phyloP scores from a whole-genome alignment of 2,888 invertebrate species.

The Ophion obscuratus region DNA sequence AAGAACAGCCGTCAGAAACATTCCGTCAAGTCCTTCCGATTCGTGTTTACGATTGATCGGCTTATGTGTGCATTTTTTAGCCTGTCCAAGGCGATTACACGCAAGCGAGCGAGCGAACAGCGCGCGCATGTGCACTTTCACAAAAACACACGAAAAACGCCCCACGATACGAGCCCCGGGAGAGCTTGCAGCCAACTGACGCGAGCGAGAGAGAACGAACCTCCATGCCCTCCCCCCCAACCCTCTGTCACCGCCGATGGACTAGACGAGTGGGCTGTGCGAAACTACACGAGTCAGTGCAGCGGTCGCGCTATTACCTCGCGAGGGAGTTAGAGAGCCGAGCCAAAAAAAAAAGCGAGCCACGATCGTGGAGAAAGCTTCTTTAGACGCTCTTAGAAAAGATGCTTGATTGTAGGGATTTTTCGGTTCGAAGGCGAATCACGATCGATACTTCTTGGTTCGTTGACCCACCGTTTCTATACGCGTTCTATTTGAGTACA shows the following conservation, averaged over 20 bases:
- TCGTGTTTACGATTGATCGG: slow-evolving; percentile 47
- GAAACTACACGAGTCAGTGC: slow-evolving; percentile 48
- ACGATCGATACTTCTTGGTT: slow-evolving; percentile 71
- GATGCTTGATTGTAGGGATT: slow-evolving; percentile 36
- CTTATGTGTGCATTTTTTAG: background rate
- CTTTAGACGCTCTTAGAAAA: slow-evolving; percentile 58
- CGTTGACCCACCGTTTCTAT: slow-evolving; percentile 70
- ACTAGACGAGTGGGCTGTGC: slow-evolving; percentile 30
- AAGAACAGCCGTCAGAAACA: slow-evolving; percentile 21
- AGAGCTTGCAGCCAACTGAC: slow-evolving; percentile 68
- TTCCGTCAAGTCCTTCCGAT: slow-evolving; percentile 10
- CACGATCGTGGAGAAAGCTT: slow-evolving; percentile 25
- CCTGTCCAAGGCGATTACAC: background rate
- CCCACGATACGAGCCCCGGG: slow-evolving; percentile 52
- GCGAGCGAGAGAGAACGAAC: slow-evolving; percentile 38
- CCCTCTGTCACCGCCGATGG: background rate
- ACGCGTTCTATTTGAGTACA: slow-evolving; percentile 28
- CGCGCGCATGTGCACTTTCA: slow-evolving; percentile 53
- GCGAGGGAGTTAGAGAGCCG: slow-evolving; percentile 13
- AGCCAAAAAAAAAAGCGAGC: background rate
- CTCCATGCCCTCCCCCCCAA: background rate
- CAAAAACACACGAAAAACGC: slow-evolving; percentile 30
- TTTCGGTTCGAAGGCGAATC: slow-evolving; percentile 68
- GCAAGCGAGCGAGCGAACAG: slow-evolving; percentile 1
- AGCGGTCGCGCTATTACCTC: slow-evolving; percentile 16